These are phyloP conservation scores for Sclerodermus sp. DNA, from an alignment of 2,888 invertebrate genomes.

Conservation along the genomic window DNA sequence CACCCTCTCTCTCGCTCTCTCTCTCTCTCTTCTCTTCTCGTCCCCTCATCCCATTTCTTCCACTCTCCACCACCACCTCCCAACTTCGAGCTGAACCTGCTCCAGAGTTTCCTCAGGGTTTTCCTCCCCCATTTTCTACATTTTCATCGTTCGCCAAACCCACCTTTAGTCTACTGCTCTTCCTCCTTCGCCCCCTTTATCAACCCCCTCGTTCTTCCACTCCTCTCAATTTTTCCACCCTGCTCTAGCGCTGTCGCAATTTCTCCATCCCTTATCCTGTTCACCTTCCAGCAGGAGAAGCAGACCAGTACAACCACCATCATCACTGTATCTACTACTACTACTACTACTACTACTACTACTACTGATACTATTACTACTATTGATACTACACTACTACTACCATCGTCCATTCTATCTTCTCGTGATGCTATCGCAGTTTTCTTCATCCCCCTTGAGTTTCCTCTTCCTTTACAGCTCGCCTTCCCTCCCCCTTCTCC, in stretches of 20 bases:
- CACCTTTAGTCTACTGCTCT: no score
- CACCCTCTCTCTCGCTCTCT: slow-evolving; percentile 2
- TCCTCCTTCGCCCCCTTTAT: no score
- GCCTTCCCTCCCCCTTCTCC: neutral
- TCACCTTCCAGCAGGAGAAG: no score
- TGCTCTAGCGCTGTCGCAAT: neutral
- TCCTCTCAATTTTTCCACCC: neutral
- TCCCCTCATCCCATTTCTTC: no score
- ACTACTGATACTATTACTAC: no score
- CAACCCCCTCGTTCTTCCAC: neutral
- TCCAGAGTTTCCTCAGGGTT: no score
- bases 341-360: no score
- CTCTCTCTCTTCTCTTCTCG: neutral
- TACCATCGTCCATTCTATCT: slow-evolving; percentile 1
- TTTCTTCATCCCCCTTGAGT: neutral
- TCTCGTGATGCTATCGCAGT: neutral
- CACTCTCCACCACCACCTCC: no score
- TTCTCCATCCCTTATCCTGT: slow-evolving; percentile 10
- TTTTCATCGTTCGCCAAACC: neutral
- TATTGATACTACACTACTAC: no score
- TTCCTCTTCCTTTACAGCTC: neutral
- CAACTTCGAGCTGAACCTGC: no score
- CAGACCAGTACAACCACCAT: no score
- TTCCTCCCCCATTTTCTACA: neutral
- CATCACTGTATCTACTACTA: no score